Conservation (phyloP, 1,140 invertebrate genomes). For the Drosophila aff. region DNA sequence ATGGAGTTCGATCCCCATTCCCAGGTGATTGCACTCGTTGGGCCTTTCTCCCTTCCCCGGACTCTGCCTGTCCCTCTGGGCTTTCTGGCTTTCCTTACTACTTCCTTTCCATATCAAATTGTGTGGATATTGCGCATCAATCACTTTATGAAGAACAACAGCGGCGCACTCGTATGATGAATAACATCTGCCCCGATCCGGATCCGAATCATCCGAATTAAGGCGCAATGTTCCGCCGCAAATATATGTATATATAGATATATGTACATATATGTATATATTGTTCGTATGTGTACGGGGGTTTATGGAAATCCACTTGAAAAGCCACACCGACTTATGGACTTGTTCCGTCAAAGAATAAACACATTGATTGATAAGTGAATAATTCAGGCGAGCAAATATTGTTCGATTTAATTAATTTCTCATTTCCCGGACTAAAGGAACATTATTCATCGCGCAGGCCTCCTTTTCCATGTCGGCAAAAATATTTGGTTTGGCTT, state of each 20-base stretch:
- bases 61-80: background rate
- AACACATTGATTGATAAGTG: conserved; percentile 69
- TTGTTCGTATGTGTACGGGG: conserved; percentile 1
- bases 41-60: conserved; percentile 9
- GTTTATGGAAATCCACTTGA: conserved; percentile 73
- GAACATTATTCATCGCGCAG: conserved; percentile 28
- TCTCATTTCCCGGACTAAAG: conserved; percentile 21
- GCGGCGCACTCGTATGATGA: conserved; percentile 68
- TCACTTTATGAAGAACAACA: conserved; percentile 76
- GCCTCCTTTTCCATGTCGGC: background rate
- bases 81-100: conserved; percentile 50
- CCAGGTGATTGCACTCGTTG: conserved; percentile 73
- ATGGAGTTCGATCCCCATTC: conserved; percentile 45
- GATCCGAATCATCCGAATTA: conserved; percentile 51
- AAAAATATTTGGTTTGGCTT: conserved; percentile 35
- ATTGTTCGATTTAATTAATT: conserved; percentile 54
- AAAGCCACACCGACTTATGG: conserved; percentile 52
- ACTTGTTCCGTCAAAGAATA: conserved; percentile 53
- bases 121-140: conserved; percentile 79
- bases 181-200: conserved; percentile 67
- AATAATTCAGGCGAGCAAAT: conserved; percentile 48
- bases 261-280: background rate
- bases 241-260: conserved; percentile 41
- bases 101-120: conserved; percentile 73
- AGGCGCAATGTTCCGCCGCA: conserved; percentile 71